phyloP scores from a whole-genome alignment of 1,140 invertebrate genomes.

The Apocrypta bakeri region DNA sequence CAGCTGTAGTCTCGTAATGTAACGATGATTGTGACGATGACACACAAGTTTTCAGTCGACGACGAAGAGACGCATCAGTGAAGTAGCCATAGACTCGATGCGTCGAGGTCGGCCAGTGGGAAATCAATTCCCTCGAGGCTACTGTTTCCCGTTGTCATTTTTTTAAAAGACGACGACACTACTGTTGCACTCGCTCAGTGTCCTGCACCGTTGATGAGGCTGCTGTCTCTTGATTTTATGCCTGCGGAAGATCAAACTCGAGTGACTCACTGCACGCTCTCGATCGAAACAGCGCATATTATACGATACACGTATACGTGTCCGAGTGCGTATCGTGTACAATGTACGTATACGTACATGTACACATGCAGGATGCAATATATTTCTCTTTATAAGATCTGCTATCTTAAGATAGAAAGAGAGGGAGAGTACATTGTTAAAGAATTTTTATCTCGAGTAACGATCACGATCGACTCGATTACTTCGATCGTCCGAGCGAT shows the following conservation, averaged over 20 bases:
- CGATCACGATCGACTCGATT: not conserved
- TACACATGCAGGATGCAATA: not conserved
- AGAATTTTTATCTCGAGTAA: not conserved
- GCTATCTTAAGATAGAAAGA: not conserved
- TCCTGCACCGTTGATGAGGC: not conserved
- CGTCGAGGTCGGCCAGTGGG: not conserved
- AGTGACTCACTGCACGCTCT: not conserved
- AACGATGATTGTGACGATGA: not conserved
- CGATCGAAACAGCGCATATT: not conserved
- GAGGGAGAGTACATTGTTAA: too few relatives aligned
- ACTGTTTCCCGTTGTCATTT: slow-evolving; percentile 5
- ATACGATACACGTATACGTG: not conserved
- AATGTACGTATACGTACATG: not conserved
- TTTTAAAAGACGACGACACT: not conserved
- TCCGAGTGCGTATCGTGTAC: not conserved
- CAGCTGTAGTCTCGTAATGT: not conserved
- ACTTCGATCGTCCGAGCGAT: not conserved
- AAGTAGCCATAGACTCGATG: not conserved
- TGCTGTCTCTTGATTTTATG: not conserved
- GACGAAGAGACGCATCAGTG: not conserved
- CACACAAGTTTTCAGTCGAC: not conserved
- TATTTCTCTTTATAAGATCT: not conserved
- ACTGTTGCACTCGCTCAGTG: not conserved
- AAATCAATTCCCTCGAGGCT: slow-evolving; percentile 16
- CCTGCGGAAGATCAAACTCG: not conserved